Conservation (phyloP, 1,140 invertebrate genomes). For the Bilobella aurantiaca region DNA sequence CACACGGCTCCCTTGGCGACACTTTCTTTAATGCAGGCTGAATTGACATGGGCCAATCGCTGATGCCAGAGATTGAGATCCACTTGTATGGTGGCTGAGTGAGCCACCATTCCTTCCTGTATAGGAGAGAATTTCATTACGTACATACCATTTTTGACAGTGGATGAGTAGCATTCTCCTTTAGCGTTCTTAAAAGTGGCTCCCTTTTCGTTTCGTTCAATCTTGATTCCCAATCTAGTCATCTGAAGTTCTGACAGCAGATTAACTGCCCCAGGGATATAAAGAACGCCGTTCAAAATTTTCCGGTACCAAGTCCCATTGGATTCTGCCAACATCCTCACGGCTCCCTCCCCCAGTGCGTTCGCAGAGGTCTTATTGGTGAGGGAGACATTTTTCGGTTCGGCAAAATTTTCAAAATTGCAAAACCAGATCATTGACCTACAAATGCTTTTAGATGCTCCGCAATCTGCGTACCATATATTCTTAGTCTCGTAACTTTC, state of each 20-base stretch:
- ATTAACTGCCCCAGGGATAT: conserved; percentile 11
- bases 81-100: neutral
- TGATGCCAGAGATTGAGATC: neutral
- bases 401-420: no score
- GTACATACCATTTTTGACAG: neutral
- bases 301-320: neutral
- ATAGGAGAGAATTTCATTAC: conserved; percentile 4
- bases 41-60: neutral
- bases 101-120: neutral
- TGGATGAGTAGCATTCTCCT: neutral
- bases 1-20: neutral
- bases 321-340: neutral
- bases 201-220: conserved; percentile 3
- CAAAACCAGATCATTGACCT: no score
- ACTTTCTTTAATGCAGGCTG: neutral
- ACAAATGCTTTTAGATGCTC: no score
- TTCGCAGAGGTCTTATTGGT: neutral
- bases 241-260: conserved; percentile 2
- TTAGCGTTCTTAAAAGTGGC: neutral
- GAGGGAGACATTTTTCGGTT: no score
- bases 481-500: no score
- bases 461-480: no score
- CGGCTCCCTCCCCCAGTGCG: neutral
- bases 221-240: conserved; percentile 2
- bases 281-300: neutral